Conservation (phyloP, 2,888 invertebrate genomes). For the Eupeodes latifasciatus region DNA sequence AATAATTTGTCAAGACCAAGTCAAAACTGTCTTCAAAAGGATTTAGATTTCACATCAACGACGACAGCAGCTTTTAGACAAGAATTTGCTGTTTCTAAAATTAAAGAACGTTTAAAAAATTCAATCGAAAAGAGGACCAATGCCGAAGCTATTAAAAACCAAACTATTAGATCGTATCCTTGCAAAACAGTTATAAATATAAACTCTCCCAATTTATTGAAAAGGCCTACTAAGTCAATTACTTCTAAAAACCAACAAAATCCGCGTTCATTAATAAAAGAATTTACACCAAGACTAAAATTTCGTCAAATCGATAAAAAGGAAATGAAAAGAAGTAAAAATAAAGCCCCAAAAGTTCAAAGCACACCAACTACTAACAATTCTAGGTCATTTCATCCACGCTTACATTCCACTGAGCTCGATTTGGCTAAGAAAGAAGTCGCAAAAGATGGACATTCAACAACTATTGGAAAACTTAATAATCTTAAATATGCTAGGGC, state of each 20-base stretch:
- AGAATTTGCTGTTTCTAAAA: background rate
- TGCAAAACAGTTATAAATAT: background rate
- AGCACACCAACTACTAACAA: background rate
- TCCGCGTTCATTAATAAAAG: background rate
- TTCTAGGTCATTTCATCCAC: background rate
- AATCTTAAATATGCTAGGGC: too few relatives aligned
- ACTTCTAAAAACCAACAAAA: background rate
- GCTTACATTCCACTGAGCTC: background rate
- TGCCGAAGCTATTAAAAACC: background rate
- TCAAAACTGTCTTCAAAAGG: too few relatives aligned
- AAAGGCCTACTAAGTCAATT: background rate
- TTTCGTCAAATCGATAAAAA: background rate
- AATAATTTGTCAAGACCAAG: background rate
- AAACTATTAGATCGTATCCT: background rate
- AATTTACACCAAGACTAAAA: background rate
- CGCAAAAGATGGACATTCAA: background rate
- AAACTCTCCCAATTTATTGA: background rate
- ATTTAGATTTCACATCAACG: background rate
- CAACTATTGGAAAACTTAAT: background rate
- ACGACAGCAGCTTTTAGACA: background rate
- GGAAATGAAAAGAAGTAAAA: background rate
- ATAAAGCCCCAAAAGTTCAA: background rate
- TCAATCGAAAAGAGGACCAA: background rate
- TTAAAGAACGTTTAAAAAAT: background rate
- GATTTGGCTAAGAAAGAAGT: background rate